These are phyloP conservation scores for Conopomorpha cramerella DNA, from an alignment of 1,140 invertebrate genomes.

Conservation along the genomic window DNA sequence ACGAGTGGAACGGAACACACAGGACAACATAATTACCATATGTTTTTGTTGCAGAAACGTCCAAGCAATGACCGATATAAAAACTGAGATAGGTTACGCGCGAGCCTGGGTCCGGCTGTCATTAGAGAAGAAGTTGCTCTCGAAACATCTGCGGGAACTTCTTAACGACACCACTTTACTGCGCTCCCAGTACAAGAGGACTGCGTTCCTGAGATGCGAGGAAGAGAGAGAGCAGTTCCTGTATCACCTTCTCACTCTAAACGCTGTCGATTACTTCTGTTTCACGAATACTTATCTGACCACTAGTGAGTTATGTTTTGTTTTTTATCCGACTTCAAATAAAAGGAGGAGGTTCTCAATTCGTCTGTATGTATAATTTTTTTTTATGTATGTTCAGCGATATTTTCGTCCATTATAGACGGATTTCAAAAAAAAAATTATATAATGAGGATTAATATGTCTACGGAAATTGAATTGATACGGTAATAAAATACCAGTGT, in stretches of 20 bases:
- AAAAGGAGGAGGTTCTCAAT: too few species aligned
- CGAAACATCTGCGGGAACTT: constrained; percentile 88
- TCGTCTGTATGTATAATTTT: too few species aligned
- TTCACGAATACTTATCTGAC: constrained; percentile 97
- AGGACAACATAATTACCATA: too few species aligned
- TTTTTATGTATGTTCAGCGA: too few species aligned
- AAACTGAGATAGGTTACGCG: constrained; percentile 97
- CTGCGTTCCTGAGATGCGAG: constrained; percentile 95
- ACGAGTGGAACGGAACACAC: too few species aligned
- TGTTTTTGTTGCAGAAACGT: constrained; percentile 77
- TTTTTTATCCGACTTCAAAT: too few species aligned
- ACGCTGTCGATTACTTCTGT: constrained; percentile 98
- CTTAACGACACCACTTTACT: constrained; percentile 84
- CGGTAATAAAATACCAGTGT: too few species aligned
- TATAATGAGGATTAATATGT: too few species aligned
- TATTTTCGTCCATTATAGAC: too few species aligned
- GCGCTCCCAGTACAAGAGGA: constrained; percentile 92
- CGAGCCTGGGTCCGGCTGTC: constrained; percentile 95
- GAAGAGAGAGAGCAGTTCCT: constrained; percentile 98
- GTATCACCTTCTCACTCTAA: constrained; percentile 93
- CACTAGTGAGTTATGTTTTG: constrained; percentile 84
- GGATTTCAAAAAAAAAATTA: too few species aligned
- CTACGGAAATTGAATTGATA: too few species aligned
- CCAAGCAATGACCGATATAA: constrained; percentile 95
- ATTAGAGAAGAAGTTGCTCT: constrained; percentile 96